A percentile compares a stretch with the other conserved stretches of the same genome.
phyloP scores from a whole-genome alignment of 2,888 invertebrate genomes.

The Campaea margaritaria region DNA sequence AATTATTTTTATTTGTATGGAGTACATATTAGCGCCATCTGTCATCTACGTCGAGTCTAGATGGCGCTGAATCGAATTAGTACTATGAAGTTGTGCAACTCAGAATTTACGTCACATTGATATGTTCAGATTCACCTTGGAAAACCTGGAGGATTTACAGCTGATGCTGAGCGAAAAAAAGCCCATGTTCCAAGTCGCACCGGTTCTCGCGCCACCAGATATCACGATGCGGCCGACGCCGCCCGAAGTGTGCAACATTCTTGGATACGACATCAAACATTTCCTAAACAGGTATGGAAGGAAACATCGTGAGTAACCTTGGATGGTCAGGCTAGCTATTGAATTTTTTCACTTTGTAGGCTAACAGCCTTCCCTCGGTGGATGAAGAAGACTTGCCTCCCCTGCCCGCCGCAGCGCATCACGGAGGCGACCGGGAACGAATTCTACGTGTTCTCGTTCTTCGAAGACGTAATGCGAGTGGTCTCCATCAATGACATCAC shows the following conservation, averaged over 20 bases:
- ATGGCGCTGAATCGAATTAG: too few species aligned
- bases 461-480: constrained; percentile 91
- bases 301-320: too few species aligned
- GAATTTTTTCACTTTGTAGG: constrained; percentile 61
- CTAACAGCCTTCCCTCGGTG: constrained; percentile 92
- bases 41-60: too few species aligned
- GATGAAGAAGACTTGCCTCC: constrained; percentile 93
- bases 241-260: constrained; percentile 91
- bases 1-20: too few species aligned
- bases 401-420: constrained; percentile 87
- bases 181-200: constrained; percentile 92
- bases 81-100: too few species aligned
- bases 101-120: too few species aligned
- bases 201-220: constrained; percentile 89
- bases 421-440: constrained; percentile 83
- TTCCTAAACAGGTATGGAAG: constrained; percentile 88
- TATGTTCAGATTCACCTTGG: constrained; percentile 85
- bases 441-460: constrained; percentile 90
- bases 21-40: too few species aligned
- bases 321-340: too few species aligned
- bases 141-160: constrained; percentile 90
- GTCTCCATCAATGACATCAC: constrained; percentile 89
- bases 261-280: constrained; percentile 90
- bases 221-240: constrained; percentile 91
- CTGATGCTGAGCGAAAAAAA: constrained; percentile 80